Base-by-base conservation (phyloP, 2,888 invertebrate genomes). In the Brachypterus glaber region DNA sequence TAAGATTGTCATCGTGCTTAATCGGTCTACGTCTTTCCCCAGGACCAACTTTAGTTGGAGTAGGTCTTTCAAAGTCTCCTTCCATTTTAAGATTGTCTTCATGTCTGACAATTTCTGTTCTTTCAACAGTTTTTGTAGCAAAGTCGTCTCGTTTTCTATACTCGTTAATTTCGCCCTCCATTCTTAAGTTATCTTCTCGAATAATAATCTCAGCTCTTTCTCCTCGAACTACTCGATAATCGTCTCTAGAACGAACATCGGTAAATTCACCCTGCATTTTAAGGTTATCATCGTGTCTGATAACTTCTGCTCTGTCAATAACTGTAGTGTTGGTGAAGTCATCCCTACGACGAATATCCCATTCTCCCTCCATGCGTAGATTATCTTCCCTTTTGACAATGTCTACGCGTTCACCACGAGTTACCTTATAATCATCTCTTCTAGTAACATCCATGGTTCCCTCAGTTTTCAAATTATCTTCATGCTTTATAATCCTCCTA, bases 391-490 rank as follows among this genome's bases (percentile, higher is more conserved):
- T 77, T 52, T 59, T 71, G 2, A 76, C 70, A 2, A 78, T 61
- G 39, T 77, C 73, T 2, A 73, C 71, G 37, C 78, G 66, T 51
- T 82, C 81, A 4, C 74, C 76, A 33, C 66, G 65, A 13, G 69
- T 69, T 4, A 69, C 68, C 17, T 67, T 67, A 36, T 73, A 67
- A 52, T 74, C 68, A 60, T 74, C 70, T 45, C 63, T 66, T 32
- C 50, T 46, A 35, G 44, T 35, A 14, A 47, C 59, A 49, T 48
- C 53, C 52, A 60, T 68, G 33, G 68, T 70, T 1, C 81, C 81
- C 58, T 79, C 79, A 70, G 79, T 73, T 54, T 69, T 73, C 1
- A 80, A 62, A 53, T 82, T 76, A 55, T 82, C 81, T 58, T 77
- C 74, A 47, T 72, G 76, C 51, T 59, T 70, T 2, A 75, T 70